These are phyloP conservation scores for Nemotelus pantherinus DNA, from an alignment of 2,888 invertebrate genomes.

Conservation along the genomic window DNA sequence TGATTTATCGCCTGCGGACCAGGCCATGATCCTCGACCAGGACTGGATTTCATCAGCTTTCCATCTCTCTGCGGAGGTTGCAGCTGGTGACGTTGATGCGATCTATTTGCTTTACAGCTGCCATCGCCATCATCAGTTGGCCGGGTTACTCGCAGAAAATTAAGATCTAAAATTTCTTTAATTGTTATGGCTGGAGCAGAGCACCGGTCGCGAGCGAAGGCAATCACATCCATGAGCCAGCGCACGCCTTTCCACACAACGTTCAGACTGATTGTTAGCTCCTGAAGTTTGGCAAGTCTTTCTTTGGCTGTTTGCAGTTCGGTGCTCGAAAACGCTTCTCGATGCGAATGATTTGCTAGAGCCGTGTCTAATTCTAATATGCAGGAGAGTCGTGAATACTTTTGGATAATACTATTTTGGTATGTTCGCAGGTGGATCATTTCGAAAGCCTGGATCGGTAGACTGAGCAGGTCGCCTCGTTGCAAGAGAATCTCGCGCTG, in stretches of 20 bases:
- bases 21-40: constrained; percentile 87
- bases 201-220: constrained; percentile 87
- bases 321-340: constrained; percentile 93
- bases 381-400: constrained; percentile 92
- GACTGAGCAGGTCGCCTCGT: constrained; percentile 83
- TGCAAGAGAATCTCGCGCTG: constrained; percentile 86
- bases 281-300: constrained; percentile 81
- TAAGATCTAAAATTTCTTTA: constrained; percentile 61
- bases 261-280: constrained; percentile 86
- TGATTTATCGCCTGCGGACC: constrained; percentile 72
- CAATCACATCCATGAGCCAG: constrained; percentile 96
- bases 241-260: constrained; percentile 91
- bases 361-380: constrained; percentile 92
- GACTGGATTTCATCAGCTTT: constrained; percentile 79
- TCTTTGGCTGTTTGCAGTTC: constrained; percentile 89
- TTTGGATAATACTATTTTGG: constrained; percentile 87
- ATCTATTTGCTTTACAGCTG: constrained; percentile 51
- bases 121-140: constrained; percentile 52
- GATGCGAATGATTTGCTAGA: constrained; percentile 89
- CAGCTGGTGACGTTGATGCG: constrained; percentile 59
- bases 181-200: constrained; percentile 62
- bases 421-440: constrained; percentile 96
- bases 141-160: constrained; percentile 30
- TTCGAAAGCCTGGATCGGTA: constrained; percentile 93
- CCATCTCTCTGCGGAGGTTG: constrained; percentile 71